Base-by-base conservation (phyloP, 1,140 invertebrate species). In the Onthophagus taurus region DNA sequence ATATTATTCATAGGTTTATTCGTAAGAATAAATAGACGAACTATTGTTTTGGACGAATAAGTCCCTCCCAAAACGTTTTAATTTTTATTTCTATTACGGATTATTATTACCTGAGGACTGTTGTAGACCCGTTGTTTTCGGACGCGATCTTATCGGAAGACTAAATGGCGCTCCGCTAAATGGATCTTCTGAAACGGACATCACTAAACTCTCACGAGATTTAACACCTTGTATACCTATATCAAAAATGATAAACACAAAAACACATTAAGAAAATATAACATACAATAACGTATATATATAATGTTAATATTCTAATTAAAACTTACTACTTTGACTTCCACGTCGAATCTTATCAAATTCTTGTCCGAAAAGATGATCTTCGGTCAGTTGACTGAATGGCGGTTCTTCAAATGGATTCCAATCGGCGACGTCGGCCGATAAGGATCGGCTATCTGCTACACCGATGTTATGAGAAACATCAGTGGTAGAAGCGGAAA, bases 321-420 rank as follows among this genome's bases (percentile, higher is more conserved):
- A 29, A 8, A 14, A 71, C 78, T 77, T 67, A 81, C 85, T 88
- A 55, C 81, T 85, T 65, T 85, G 83, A 45, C 83, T 87, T 21
- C 70, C 70, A 55, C 81, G 72, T 55, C 85, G 69, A 54, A 89
- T 84, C 65, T 83, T 85, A 58, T 89, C 85, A 64, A 89, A 89
- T 66, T 89, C 86, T 17, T 82, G 83, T 42, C 86, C 86, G 66
- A 89, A 89, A 52, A 88, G 79, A 53, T 85, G 78, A 70, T 89
- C 86, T 55, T 89, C 87, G 2, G 80, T 82, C 63, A 85, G 74
- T 54, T 80, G 75, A 60, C 72, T 77, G 59, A 87, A 87, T n/a
- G 76, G 74, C 20, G 73, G 67, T 35, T 73, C 67, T 55, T 81
- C 81, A 57, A 89, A 89, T 14, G 85, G 86, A 72, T 89, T 89